Base-by-base conservation (phyloP, 2,797 vertebrate species). In the Gymnothorax javanicus region DNA sequence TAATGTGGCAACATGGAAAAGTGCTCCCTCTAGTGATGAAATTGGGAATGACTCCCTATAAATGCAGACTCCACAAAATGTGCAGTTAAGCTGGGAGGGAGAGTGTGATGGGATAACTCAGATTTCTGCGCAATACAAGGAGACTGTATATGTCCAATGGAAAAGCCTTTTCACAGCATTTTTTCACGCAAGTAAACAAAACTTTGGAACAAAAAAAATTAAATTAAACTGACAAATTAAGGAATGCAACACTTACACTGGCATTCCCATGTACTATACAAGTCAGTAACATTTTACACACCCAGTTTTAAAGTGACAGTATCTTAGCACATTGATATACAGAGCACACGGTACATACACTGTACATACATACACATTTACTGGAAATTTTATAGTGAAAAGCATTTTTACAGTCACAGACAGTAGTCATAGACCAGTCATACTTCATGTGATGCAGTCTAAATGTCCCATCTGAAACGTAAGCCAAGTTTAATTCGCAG, bases 261-360 rank as follows among this genome's bases (percentile, higher is more conserved):
- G 90, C 69, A 88, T 90, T 92, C 92, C 86, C 87, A 89, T 85
- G 43, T 89, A 87, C 81, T 91, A 62, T 91, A 62, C 91, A 90
- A 86, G 91, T 91, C 88, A 93, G 91, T 89, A 91, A 94, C 91
- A 94, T 92, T 94, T 88, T 94, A 95, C 92, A 93, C 84, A 90
- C 59, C 23, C 86, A 83, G 73, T 91, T 93, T 96, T 96, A 96
- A 93, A 96, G 96, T 96, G 96, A 96, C 96, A 96, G 96, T 95
- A 96, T 96, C 95, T 54, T 87, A 94, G 95, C 94, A 95, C 94
- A 94, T 89, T 88, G 92, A 93, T 92, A 91, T 91, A 88, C 83
- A 91, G 94, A 93, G 91, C 84, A 87, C 94, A 92, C 92, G 86
- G 43, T 83, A 87, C 90, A 50, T 23, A 62, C 11, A 43, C n/a